Base-by-base conservation (phyloP, 2,113 vertebrate species). In the Gorsachius goisagi region DNA sequence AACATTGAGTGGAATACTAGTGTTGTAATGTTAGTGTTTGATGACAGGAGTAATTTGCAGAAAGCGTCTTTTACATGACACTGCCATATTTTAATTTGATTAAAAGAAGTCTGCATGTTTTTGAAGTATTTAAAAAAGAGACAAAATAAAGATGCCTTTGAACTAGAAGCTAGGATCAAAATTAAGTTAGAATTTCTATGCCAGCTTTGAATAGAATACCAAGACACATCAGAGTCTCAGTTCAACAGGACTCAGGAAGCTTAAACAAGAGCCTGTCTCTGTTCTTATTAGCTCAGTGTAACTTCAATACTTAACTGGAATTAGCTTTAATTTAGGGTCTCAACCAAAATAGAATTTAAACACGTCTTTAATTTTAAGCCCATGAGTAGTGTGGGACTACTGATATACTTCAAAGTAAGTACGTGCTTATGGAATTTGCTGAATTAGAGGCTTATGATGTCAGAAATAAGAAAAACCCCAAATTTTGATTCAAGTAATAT, bases 141-240 rank as follows among this genome's bases (percentile, higher is more conserved):
- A 77, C 50, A 88, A 84, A 95, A 86, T 50, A 92, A 89, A 53
- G 9, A 85, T 91, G 75, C 23, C 88, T 96, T 96, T 96, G 95
- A 96, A 94, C 68, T 94, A 71, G 41, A 90, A 74, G 53, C 50
- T 83, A 76, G 50, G 59, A 93, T 39, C 28, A 90, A 95, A 95
- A 96, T 86, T 86, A 60, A 93, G 58, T 82, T 91, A 94, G 32
- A 76, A 80, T 88, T 90, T 89, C 45, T 81, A 20, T 86, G 71
- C 44, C 75, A 86, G 71, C 71, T 92, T 95, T 95, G 88, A 83
- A 59, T 90, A 50, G 77, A 82, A 91, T 67, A 96, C 50, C 44
- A 87, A 87, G 79, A 62, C 60, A 95, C 59, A 78, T 50, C 69
- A 84, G 82, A 85, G 56, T 41, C 64, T 67, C 59, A 55, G 72